Conservation (phyloP, 2,888 invertebrate species). For the Keiferia lycopersicella region DNA sequence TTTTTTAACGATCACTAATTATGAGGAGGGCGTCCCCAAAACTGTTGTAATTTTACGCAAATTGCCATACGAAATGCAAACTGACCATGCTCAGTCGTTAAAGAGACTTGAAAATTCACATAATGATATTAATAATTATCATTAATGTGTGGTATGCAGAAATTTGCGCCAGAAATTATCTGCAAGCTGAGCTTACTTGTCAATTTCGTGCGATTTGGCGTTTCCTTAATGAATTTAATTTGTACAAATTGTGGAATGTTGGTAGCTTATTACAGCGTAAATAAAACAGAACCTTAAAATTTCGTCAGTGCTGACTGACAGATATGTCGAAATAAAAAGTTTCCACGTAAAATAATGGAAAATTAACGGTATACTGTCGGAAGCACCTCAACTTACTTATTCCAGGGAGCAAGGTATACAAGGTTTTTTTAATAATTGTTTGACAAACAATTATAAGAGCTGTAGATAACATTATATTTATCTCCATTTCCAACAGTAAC, state of each 20-base stretch:
- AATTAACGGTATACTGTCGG: too few relatives aligned
- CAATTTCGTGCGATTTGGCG: constrained; percentile 61
- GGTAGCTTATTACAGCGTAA: constrained; percentile 45
- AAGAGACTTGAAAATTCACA: constrained; percentile 46
- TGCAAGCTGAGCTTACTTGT: constrained; percentile 66
- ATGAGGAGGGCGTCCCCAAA: constrained; percentile 35
- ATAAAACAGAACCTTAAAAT: neutral
- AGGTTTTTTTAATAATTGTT: too few relatives aligned
- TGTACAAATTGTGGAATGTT: constrained; percentile 59
- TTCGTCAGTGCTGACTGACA: neutral
- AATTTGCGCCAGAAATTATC: constrained; percentile 52
- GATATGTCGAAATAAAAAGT: neutral
- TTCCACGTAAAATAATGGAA: neutral
- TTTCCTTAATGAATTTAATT: constrained; percentile 64
- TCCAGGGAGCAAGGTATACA: too few relatives aligned
- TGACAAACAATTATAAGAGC: too few relatives aligned
- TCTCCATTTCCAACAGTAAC: too few relatives aligned
- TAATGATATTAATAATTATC: constrained; percentile 59
- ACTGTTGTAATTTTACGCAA: constrained; percentile 47
- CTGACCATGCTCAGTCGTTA: constrained; percentile 45
- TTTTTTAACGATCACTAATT: constrained; percentile 19
- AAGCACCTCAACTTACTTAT: too few relatives aligned
- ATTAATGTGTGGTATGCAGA: constrained; percentile 61
- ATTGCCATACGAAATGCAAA: constrained; percentile 50
- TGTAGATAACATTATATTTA: too few relatives aligned